These are phyloP conservation scores for Plodia interpunctella DNA, from an alignment of 1,140 invertebrate genomes.

Conservation along the genomic window DNA sequence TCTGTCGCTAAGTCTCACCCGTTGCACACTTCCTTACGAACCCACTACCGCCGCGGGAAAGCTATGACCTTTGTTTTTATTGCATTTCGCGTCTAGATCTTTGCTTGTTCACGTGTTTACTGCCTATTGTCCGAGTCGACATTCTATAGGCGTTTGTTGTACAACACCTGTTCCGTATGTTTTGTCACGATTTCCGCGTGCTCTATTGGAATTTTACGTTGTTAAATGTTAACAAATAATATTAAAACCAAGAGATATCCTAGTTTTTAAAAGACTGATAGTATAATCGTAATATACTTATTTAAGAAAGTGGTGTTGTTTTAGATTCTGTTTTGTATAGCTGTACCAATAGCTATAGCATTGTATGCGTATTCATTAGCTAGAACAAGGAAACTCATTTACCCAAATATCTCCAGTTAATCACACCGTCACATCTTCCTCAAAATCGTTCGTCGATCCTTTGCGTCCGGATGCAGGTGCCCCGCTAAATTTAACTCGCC, in stretches of 20 bases:
- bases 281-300: too few species aligned
- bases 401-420: not conserved
- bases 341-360: too few species aligned
- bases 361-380: too few species aligned
- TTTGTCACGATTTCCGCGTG: too few species aligned
- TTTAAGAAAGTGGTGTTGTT: too few species aligned
- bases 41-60: conserved; percentile 25
- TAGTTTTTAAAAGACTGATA: too few species aligned
- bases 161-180: not conserved
- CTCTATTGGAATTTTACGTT: too few species aligned
- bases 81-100: not conserved
- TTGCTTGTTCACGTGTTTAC: not conserved
- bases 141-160: not conserved
- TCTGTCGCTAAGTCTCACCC: not conserved
- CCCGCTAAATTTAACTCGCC: not conserved
- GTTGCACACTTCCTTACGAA: not conserved
- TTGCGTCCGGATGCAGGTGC: conserved; percentile 4
- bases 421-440: not conserved
- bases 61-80: conserved; percentile 24
- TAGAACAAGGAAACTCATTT: too few species aligned
- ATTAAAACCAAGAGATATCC: too few species aligned
- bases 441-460: conserved; percentile 5
- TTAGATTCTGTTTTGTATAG: too few species aligned
- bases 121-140: not conserved
- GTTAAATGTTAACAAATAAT: too few species aligned